Evolutionary conservation across 2,113 vertebrate genomes (phyloP).

Genomic region (Origma solitaria): DNA sequence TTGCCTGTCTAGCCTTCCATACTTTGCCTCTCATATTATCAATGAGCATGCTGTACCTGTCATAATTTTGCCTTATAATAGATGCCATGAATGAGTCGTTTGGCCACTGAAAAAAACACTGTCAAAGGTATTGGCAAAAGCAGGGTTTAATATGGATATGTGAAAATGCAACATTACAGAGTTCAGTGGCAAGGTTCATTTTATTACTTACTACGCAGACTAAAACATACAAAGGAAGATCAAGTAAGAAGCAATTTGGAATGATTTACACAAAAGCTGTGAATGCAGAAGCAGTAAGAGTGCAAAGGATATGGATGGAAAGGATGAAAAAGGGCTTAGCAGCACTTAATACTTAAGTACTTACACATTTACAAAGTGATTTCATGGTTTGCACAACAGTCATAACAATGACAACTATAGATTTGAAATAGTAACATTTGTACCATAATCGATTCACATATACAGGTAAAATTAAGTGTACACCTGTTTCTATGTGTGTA

Average conservation of each 20-base stretch:
- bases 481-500: neutral
- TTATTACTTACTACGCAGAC: neutral
- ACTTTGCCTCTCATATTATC: neutral
- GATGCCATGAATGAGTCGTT: neutral
- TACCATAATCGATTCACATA: neutral
- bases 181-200: neutral
- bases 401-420: neutral
- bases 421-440: neutral
- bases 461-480: neutral
- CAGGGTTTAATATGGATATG: neutral
- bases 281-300: neutral
- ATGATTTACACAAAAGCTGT: neutral
- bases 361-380: neutral
- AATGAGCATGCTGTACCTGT: neutral
- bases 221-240: neutral
- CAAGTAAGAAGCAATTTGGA: neutral
- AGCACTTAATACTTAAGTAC: neutral
- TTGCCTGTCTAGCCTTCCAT: neutral
- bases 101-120: neutral
- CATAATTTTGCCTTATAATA: neutral
- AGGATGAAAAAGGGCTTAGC: neutral
- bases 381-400: neutral
- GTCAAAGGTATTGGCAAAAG: neutral
- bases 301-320: neutral
- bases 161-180: neutral